Percentiles rank a stretch among this genome's conserved stretches.
These are phyloP conservation scores for Drosophila neonasuta DNA, from an alignment of 2,888 invertebrate genomes.

Conservation along the genomic window DNA sequence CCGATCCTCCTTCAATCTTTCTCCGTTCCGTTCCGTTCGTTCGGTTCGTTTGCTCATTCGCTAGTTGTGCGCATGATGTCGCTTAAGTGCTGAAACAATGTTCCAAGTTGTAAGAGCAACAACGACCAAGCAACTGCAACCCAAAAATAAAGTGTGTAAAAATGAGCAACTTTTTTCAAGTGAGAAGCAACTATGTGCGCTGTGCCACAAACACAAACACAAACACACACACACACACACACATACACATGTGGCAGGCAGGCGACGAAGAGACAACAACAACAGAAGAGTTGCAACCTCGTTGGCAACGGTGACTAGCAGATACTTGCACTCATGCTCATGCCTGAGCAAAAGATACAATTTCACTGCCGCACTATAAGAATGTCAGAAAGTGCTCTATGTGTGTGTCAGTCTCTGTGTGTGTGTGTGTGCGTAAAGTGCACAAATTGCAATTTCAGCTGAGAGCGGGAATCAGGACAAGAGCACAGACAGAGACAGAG, in stretches of 20 bases:
- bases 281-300: slow-evolving; percentile 36
- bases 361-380: slow-evolving; percentile 43
- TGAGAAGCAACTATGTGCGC: slow-evolving; percentile 68
- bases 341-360: slow-evolving; percentile 58
- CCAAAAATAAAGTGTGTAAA: slow-evolving; percentile 75
- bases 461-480: slow-evolving; percentile 67
- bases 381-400: slow-evolving; percentile 2
- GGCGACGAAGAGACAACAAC: slow-evolving; percentile 35
- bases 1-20: slow-evolving; percentile 42
- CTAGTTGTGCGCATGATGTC: slow-evolving; percentile 67
- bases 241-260: slow-evolving; percentile 10
- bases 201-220: slow-evolving; percentile 18
- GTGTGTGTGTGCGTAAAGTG: slow-evolving; percentile 55
- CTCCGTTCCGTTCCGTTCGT: slow-evolving; percentile 28
- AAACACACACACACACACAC: slow-evolving; percentile 20
- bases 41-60: slow-evolving; percentile 35
- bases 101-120: slow-evolving; percentile 76
- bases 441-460: slow-evolving; percentile 71
- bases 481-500: slow-evolving; percentile 17
- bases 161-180: slow-evolving; percentile 74
- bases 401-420: slow-evolving; percentile 8
- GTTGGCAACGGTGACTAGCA: slow-evolving; percentile 42
- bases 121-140: slow-evolving; percentile 48
- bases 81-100: slow-evolving; percentile 77
- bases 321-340: slow-evolving; percentile 29